A percentile compares a stretch with the other conserved stretches of the same genome.
Conservation (phyloP, 2,888 invertebrate genomes). For the Leptopterna dolabrata region DNA sequence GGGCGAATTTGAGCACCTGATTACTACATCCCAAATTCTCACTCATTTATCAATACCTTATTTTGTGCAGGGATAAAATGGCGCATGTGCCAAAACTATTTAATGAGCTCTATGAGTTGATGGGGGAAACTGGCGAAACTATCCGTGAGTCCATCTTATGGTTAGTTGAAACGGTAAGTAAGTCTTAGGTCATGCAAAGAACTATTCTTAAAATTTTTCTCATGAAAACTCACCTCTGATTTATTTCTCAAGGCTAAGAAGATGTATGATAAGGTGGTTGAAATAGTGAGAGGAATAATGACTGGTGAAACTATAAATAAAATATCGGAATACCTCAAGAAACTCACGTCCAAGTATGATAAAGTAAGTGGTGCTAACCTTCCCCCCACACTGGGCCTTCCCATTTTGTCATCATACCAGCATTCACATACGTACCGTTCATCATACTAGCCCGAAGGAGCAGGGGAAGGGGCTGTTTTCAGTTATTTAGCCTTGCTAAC, state of each 20-base stretch:
- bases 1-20: too few species aligned
- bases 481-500: too few species aligned
- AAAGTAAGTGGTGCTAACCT: conserved; percentile 67
- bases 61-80: conserved; percentile 68
- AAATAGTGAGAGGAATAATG: conserved; percentile 76
- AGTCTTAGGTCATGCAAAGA: too few species aligned
- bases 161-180: conserved; percentile 75
- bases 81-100: conserved; percentile 83
- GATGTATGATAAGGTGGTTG: conserved; percentile 64
- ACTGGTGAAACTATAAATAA: conserved; percentile 82
- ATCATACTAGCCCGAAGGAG: too few species aligned
- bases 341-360: conserved; percentile 81
- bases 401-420: too few species aligned
- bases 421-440: too few species aligned
- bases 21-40: too few species aligned
- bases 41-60: too few species aligned
- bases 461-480: too few species aligned
- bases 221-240: neutral
- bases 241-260: conserved; percentile 18
- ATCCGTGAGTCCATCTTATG: conserved; percentile 80
- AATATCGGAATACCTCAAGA: conserved; percentile 76
- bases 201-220: neutral
- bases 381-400: too few species aligned
- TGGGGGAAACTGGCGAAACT: conserved; percentile 86
- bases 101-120: conserved; percentile 85